Percentiles rank a stretch among this genome's conserved stretches.
phyloP scores from a whole-genome alignment of 2,888 invertebrate genomes.

The Aporophyla lueneburgensis region DNA sequence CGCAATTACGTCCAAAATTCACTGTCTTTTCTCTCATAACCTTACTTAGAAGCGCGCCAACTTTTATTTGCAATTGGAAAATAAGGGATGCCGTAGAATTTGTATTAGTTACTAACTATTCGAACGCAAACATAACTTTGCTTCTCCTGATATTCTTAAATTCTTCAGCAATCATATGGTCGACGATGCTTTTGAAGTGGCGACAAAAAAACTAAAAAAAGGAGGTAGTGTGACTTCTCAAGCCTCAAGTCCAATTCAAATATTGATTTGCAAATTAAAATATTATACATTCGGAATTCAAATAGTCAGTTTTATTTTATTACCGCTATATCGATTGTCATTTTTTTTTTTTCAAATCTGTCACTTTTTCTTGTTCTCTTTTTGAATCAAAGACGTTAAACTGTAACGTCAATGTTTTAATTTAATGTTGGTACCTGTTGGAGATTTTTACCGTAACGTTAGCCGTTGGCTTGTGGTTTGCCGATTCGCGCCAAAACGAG shows the following conservation, averaged over 20 bases:
- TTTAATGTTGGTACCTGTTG: conserved; percentile 42
- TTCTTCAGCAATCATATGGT: conserved; percentile 67
- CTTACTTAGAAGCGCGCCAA: conserved; percentile 63
- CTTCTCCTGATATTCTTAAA: conserved; percentile 60
- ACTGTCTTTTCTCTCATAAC: conserved; percentile 15
- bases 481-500: conserved; percentile 13
- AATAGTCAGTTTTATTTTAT: conserved; percentile 31
- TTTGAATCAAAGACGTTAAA: conserved; percentile 48
- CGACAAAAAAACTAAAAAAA: conserved; percentile 57
- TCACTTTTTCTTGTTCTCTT: neutral
- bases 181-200: conserved; percentile 44
- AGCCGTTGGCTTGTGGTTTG: conserved; percentile 35
- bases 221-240: conserved; percentile 28
- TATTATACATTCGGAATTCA: conserved; percentile 1
- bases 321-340: neutral
- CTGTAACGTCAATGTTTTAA: conserved; percentile 25
- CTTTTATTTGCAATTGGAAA: conserved; percentile 52
- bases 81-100: conserved; percentile 36
- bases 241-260: conserved; percentile 31
- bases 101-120: conserved; percentile 31
- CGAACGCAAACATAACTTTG: conserved; percentile 53
- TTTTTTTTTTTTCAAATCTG: conserved; percentile 2
- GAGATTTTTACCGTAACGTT: conserved; percentile 46
- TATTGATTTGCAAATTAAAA: conserved; percentile 42
- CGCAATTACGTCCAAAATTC: conserved; percentile 33